Evolutionary conservation across 2,888 invertebrate genomes (phyloP).

Genomic region (Spodoptera picta): DNA sequence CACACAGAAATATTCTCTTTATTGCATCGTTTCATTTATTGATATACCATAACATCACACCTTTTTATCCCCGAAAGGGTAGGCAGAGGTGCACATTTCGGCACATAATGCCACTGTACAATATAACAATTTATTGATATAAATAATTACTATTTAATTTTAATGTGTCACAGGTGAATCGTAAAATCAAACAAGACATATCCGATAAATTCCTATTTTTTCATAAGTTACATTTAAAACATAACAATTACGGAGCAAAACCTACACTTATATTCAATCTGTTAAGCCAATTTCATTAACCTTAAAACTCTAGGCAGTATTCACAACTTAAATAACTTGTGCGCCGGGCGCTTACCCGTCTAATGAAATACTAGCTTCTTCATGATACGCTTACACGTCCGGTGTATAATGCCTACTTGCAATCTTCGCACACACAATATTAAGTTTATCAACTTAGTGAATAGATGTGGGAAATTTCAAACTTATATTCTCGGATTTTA

Average conservation of each 20-base stretch:
- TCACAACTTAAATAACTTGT: slow-evolving; percentile 37
- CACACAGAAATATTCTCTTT: too few relatives aligned
- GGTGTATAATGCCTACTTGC: slow-evolving; percentile 29
- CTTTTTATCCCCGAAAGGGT: too few relatives aligned
- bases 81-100: too few relatives aligned
- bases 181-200: too few relatives aligned
- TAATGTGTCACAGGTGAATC: too few relatives aligned
- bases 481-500: slow-evolving; percentile 14
- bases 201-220: too few relatives aligned
- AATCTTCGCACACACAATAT: slow-evolving; percentile 30
- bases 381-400: slow-evolving; percentile 39
- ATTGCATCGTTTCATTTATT: too few relatives aligned
- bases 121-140: too few relatives aligned
- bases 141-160: too few relatives aligned
- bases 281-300: slow-evolving; percentile 43
- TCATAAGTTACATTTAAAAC: slow-evolving; percentile 2
- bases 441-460: slow-evolving; percentile 26
- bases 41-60: too few relatives aligned
- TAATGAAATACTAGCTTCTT: slow-evolving; percentile 50
- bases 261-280: slow-evolving; percentile 25
- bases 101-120: too few relatives aligned
- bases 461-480: slow-evolving; percentile 8
- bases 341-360: slow-evolving; percentile 35
- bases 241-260: slow-evolving; percentile 14
- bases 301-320: slow-evolving; percentile 40